Base-by-base conservation (phyloP, 2,113 vertebrate species). In the Pseudorectes ferrugineus region DNA sequence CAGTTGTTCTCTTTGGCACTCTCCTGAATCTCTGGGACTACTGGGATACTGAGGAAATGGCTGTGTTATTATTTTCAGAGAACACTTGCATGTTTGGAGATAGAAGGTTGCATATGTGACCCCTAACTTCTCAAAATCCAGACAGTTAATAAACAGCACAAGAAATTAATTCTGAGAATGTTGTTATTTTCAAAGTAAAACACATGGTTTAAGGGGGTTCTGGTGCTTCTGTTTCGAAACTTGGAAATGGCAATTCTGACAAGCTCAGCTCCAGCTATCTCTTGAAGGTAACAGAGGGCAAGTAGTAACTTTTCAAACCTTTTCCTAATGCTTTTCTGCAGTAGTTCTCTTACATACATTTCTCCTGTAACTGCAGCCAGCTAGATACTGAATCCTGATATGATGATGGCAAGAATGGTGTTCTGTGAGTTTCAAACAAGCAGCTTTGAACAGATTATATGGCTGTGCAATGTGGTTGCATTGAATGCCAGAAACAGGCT, bases 1-100 rank as follows among this genome's bases (percentile, higher is more conserved):
- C 57, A 77, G 65, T 95, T 91, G 55, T 83, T 78, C 87, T 89
- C 28, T 91, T 59, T 94, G 85, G 51, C 82, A 26, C 74, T 85
- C 59, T 49, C 12, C 61, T 76, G 36, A 76, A 52, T 75, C 58
- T 85, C 49, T 83, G 75, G 74, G 29, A 57, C 67, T 80, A 12
- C 7, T 87, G 57, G 80, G 66, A 89, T 75, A 76, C 55, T 54
- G 46, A 85, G 62, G 71, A 87, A 85, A 85, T 76, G 0, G 3
- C 49, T 85, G 0, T 73, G 58, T 57, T 89, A 2, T 48, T 88
- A 13, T 93, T 90, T 92, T 94, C 79, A 79, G 75, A 68, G 45
- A 89, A 85, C 88, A 90, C 93, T 58, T 94, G 71, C 23, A 7
- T 88, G 26, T 73, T 85, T 93, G 78, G 74, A 79, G 35, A 72